Conservation (phyloP, 1,140 invertebrate genomes). For the Euura saliciscinereae region DNA sequence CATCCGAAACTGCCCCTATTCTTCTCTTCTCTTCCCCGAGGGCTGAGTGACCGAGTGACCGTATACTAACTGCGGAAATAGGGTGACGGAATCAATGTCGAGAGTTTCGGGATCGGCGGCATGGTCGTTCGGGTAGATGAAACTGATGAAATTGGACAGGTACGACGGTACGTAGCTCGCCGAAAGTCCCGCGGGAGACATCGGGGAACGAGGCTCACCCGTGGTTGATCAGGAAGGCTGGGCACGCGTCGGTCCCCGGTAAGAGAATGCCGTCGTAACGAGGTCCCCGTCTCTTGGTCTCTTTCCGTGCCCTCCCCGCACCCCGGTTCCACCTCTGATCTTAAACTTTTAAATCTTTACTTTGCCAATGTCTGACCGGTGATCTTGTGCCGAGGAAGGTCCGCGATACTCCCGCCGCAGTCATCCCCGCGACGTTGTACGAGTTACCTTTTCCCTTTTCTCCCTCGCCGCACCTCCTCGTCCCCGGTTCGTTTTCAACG, state of each 20-base stretch:
- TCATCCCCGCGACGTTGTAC: neutral
- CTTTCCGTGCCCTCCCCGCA: neutral
- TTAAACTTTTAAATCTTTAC: slow-evolving; percentile 14
- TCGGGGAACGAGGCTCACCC: slow-evolving; percentile 25
- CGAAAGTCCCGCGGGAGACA: slow-evolving; percentile 34
- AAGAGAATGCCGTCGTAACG: slow-evolving; percentile 59
- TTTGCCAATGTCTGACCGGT: slow-evolving; percentile 24
- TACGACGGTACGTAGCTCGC: neutral
- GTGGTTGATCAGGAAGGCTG: slow-evolving; percentile 54
- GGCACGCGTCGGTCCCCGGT: slow-evolving; percentile 54
- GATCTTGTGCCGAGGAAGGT: neutral
- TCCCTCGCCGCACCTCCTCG: slow-evolving; percentile 19
- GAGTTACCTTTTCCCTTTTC: neutral
- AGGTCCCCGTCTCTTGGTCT: slow-evolving; percentile 38
- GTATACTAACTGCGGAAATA: too few relatives aligned
- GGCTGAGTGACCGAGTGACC: too few relatives aligned
- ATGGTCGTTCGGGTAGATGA: neutral
- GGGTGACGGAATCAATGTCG: too few relatives aligned
- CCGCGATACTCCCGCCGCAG: neutral
- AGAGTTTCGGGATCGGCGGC: neutral
- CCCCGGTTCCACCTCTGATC: slow-evolving; percentile 30
- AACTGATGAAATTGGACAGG: slow-evolving; percentile 2
- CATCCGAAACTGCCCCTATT: neutral
- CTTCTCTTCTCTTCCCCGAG: neutral
- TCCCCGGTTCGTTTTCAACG: slow-evolving; percentile 27